Evolutionary conservation across 2,797 vertebrate species (phyloP).

Genomic region (Zalophus californianus): DNA sequence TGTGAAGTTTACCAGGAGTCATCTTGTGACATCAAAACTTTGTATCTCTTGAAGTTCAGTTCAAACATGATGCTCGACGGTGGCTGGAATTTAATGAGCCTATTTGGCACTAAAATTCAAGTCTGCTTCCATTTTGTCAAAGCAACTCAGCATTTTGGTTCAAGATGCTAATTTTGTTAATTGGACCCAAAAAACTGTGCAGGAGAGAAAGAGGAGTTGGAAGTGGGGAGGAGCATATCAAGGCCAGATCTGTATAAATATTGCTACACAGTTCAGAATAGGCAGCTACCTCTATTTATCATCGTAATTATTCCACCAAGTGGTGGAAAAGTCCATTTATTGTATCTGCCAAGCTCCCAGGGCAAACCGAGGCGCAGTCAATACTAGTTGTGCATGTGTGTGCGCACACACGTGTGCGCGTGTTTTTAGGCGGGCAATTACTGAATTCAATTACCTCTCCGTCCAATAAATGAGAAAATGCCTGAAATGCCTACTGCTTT

Average conservation of each 20-base stretch:
- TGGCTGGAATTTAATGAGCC: conserved; percentile 48
- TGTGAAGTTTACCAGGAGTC: not conserved
- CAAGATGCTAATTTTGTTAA: conserved; percentile 66
- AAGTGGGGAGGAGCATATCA: not conserved
- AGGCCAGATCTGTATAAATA: conserved; percentile 41
- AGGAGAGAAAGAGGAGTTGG: conserved; percentile 66
- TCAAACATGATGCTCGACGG: not conserved
- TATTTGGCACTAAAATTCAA: conserved; percentile 47
- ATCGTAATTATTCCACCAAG: conserved; percentile 16
- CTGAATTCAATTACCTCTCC: not conserved
- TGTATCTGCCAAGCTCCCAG: not conserved
- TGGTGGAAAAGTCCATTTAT: conserved; percentile 21
- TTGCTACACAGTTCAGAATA: not conserved
- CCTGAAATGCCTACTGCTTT: conserved; percentile 12
- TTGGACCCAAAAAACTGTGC: conserved; percentile 25
- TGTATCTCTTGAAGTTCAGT: not conserved
- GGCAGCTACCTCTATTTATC: not conserved
- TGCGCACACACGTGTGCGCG: not conserved
- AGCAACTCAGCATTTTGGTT: conserved; percentile 66
- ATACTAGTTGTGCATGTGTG: not conserved
- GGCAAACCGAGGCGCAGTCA: not conserved
- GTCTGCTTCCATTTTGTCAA: conserved; percentile 59
- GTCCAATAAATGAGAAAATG: conserved; percentile 47
- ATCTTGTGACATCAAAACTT: not conserved
- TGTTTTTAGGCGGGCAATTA: not conserved